These are phyloP conservation scores for Mesoligia furuncula DNA, from an alignment of 2,888 invertebrate species.

Conservation along the genomic window DNA sequence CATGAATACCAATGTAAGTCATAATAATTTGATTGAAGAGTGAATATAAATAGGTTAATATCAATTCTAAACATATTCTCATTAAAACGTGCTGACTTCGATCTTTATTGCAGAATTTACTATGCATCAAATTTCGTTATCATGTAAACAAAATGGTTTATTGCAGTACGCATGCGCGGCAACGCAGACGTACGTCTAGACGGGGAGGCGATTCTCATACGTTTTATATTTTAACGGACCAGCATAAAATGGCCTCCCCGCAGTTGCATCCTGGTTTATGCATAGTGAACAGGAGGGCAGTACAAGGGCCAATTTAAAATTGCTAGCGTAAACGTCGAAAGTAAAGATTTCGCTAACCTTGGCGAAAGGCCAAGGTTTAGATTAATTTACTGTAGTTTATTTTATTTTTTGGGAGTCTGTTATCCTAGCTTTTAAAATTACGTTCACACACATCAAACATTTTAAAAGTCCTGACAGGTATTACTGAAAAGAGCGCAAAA, in stretches of 20 bases:
- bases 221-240: conserved; percentile 65
- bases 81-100: conserved; percentile 53
- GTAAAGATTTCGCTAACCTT: conserved; percentile 76
- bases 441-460: background rate
- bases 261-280: conserved; percentile 48
- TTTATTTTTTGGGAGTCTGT: conserved; percentile 16
- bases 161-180: conserved; percentile 77
- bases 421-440: background rate
- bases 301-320: conserved; percentile 63
- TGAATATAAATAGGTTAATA: conserved; percentile 30
- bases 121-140: conserved; percentile 64
- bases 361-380: conserved; percentile 73
- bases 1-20: conserved; percentile 50
- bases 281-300: conserved; percentile 29
- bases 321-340: conserved; percentile 65
- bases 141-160: conserved; percentile 65
- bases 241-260: conserved; percentile 65
- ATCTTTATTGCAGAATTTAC: conserved; percentile 60
- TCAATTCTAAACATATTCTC: conserved; percentile 45
- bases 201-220: conserved; percentile 76
- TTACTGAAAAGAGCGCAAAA: too few relatives aligned
- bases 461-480: background rate
- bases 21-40: conserved; percentile 55
- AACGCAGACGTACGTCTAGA: conserved; percentile 83
- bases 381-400: conserved; percentile 54